A percentile compares a stretch with the other conserved stretches of the same genome.
phyloP scores from a whole-genome alignment of 2,888 invertebrate genomes.

The Caenorhabditis parvicauda region DNA sequence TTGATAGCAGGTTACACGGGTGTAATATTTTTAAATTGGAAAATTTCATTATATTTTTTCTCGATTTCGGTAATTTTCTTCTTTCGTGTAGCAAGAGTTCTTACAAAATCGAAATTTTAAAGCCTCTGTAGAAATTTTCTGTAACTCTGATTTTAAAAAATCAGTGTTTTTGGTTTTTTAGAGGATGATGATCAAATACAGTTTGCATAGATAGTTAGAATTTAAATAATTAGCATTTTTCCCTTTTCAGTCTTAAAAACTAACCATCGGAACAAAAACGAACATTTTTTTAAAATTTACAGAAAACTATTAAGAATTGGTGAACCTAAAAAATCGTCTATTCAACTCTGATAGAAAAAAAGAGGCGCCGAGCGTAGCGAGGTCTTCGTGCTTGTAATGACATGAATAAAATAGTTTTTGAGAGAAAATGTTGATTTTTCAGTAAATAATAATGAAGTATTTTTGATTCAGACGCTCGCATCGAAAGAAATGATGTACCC shows the following conservation, averaged over 20 bases:
- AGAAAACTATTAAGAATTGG: not conserved
- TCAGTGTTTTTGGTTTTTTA: not conserved
- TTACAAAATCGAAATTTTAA: not conserved
- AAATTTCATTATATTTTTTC: not conserved
- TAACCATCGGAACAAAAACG: not conserved
- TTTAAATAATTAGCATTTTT: not conserved
- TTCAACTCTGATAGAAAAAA: too few species aligned
- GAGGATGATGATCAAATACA: not conserved
- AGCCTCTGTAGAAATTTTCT: not conserved
- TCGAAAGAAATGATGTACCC: conserved; percentile 56
- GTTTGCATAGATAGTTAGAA: not conserved
- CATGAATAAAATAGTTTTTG: too few species aligned
- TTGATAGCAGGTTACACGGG: not conserved
- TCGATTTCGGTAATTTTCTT: not conserved
- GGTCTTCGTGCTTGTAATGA: too few species aligned
- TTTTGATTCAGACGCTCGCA: conserved; percentile 32
- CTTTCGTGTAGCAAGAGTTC: not conserved
- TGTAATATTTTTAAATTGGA: not conserved
- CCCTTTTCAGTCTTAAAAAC: not conserved
- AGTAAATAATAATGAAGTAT: not conserved
- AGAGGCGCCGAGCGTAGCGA: too few species aligned
- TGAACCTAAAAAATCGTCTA: not conserved
- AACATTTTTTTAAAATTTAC: not conserved
- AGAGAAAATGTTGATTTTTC: not conserved
- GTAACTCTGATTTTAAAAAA: not conserved